Conservation (phyloP, 2,888 invertebrate species). For the Sylvicola fuscatus region DNA sequence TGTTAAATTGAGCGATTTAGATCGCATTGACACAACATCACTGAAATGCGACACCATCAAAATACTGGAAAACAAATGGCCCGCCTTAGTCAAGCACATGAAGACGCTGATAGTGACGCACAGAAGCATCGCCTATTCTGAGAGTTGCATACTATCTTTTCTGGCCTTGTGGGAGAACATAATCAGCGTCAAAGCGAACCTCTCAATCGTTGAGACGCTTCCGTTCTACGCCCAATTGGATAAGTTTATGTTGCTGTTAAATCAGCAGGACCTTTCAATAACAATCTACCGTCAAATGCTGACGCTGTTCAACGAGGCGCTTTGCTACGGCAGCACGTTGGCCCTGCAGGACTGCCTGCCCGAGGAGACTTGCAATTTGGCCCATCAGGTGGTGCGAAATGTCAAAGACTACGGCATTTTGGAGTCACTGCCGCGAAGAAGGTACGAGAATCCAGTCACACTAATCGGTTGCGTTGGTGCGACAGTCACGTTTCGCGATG, state of each 20-base stretch:
- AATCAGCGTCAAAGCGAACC: constrained; percentile 75
- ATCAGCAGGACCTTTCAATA: constrained; percentile 50
- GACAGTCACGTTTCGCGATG: constrained; percentile 14
- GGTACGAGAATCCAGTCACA: constrained; percentile 20
- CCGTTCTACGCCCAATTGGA: constrained; percentile 73
- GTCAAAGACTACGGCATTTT: constrained; percentile 62
- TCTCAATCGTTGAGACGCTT: constrained; percentile 74
- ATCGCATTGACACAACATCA: constrained; percentile 66
- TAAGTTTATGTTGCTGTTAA: constrained; percentile 49
- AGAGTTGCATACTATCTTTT: constrained; percentile 60
- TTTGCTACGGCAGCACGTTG: constrained; percentile 79
- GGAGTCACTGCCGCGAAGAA: constrained; percentile 21
- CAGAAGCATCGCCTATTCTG: constrained; percentile 24
- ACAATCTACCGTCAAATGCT: constrained; percentile 69
- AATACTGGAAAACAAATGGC: constrained; percentile 70
- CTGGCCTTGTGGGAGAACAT: constrained; percentile 75
- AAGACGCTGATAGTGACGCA: constrained; percentile 16
- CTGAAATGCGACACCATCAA: constrained; percentile 73
- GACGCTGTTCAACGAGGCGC: constrained; percentile 70
- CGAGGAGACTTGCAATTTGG: constrained; percentile 71
- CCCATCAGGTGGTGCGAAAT: constrained; percentile 66
- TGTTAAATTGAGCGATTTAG: constrained; percentile 43
- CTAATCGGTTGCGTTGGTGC: constrained; percentile 20
- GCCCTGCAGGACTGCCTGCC: constrained; percentile 73
- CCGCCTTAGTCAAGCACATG: constrained; percentile 52